A percentile compares a stretch with the other conserved stretches of the same genome.
These are phyloP conservation scores for Geodia barretti DNA, from an alignment of 37 sponge, comb jelly and placozoan species.

Conservation along the genomic window DNA sequence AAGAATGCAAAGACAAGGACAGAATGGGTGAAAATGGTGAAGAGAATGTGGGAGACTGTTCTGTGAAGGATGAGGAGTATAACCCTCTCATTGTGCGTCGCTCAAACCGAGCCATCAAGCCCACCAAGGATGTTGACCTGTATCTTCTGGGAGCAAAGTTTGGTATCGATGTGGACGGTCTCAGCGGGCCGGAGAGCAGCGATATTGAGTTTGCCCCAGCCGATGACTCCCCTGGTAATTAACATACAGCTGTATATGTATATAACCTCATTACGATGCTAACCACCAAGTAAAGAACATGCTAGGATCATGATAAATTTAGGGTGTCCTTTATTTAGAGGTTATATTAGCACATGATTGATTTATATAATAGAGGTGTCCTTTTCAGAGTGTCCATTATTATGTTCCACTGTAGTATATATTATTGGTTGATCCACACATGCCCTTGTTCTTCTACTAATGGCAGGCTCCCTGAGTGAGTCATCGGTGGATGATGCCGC, in stretches of 20 bases:
- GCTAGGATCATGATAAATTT: no score
- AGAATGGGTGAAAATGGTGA: not conserved
- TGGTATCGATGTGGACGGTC: slow-evolving; percentile 30
- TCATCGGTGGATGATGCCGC: not conserved
- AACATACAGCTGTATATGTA: not conserved
- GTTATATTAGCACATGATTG: no score
- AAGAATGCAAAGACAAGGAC: not conserved
- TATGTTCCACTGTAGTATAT: no score
- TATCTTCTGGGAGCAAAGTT: slow-evolving; percentile 35
- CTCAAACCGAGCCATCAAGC: slow-evolving; percentile 41
- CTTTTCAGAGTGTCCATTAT: no score
- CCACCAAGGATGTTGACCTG: slow-evolving; percentile 48
- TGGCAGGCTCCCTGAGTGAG: not conserved
- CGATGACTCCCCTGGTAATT: slow-evolving; percentile 9
- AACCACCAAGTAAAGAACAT: no score
- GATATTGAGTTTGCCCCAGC: slow-evolving; percentile 38
- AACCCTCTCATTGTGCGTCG: slow-evolving; percentile 29
- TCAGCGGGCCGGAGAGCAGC: slow-evolving; percentile 35
- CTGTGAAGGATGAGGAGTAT: not conserved
- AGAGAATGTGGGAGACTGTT: no score
- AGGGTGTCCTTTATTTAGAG: no score
- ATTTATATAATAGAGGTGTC: no score
- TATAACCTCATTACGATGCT: no score
- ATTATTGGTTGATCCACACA: no score
- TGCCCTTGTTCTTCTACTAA: not conserved